phyloP scores from a whole-genome alignment of 1,140 invertebrate genomes.

The Brevipalpus yothersi region DNA sequence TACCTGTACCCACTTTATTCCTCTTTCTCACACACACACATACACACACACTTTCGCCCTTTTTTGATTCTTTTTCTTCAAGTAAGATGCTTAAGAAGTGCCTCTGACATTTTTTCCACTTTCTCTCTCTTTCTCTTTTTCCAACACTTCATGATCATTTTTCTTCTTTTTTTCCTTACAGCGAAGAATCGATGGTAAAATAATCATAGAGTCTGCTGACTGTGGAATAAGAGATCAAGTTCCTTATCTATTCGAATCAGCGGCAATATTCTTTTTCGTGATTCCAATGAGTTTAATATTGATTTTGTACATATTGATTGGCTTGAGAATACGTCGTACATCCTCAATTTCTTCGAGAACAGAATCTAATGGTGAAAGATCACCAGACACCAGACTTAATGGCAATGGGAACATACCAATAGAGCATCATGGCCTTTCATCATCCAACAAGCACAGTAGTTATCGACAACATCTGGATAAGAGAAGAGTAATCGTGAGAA shows the following conservation, averaged over 20 bases:
- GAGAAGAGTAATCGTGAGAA: constrained; percentile 13
- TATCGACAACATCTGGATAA: constrained; percentile 8
- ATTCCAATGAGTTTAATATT: constrained; percentile 62
- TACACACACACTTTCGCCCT: too few species aligned
- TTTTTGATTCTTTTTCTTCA: too few species aligned
- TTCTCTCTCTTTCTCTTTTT: too few species aligned
- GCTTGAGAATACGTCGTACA: constrained; percentile 24
- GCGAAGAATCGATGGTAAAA: background rate
- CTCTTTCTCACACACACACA: too few species aligned
- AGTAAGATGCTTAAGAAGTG: too few species aligned
- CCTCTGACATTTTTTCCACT: too few species aligned
- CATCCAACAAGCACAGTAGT: background rate
- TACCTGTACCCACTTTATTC: too few species aligned
- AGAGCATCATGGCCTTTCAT: background rate
- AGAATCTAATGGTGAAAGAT: background rate
- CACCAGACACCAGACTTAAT: background rate
- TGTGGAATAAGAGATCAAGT: constrained; percentile 19
- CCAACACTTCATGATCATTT: too few species aligned
- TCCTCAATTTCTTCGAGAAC: constrained; percentile 18
- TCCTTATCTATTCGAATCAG: constrained; percentile 50
- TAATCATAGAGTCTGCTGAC: background rate
- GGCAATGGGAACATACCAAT: background rate
- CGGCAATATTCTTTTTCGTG: constrained; percentile 57
- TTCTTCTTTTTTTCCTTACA: too few species aligned
- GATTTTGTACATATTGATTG: constrained; percentile 38